These are phyloP conservation scores for Aphidius colemani DNA, from an alignment of 2,888 invertebrate genomes.

Conservation along the genomic window DNA sequence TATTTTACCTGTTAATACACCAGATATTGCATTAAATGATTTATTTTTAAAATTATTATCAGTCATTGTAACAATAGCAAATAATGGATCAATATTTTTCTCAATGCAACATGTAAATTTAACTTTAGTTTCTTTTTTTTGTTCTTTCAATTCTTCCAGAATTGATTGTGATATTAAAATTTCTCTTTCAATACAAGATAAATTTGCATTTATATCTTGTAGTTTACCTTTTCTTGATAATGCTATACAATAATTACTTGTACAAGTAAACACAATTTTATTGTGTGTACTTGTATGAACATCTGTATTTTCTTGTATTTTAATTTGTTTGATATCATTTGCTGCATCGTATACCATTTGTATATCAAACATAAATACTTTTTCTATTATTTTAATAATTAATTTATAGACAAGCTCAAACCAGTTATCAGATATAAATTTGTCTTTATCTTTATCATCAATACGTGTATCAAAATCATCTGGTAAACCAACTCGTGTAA, in stretches of 20 bases:
- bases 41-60: slow-evolving; percentile 45
- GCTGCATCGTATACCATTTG: slow-evolving; percentile 36
- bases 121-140: slow-evolving; percentile 40
- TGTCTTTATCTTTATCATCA: slow-evolving; percentile 37
- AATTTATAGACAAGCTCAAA: slow-evolving; percentile 46
- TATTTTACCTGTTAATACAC: slow-evolving; percentile 47
- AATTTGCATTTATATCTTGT: slow-evolving; percentile 37
- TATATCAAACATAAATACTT: slow-evolving; percentile 51
- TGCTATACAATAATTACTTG: slow-evolving; percentile 53
- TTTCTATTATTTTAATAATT: slow-evolving; percentile 49
- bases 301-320: slow-evolving; percentile 51
- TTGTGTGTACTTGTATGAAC: slow-evolving; percentile 51
- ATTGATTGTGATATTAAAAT: slow-evolving; percentile 51
- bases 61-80: slow-evolving; percentile 44
- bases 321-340: slow-evolving; percentile 50
- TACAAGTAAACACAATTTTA: slow-evolving; percentile 47
- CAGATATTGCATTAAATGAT: slow-evolving; percentile 47
- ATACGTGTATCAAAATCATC: slow-evolving; percentile 31
- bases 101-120: slow-evolving; percentile 50
- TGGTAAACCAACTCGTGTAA: slow-evolving; percentile 37
- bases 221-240: slow-evolving; percentile 47
- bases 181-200: slow-evolving; percentile 54
- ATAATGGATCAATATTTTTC: slow-evolving; percentile 43
- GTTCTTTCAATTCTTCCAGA: slow-evolving; percentile 34
- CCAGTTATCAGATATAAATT: slow-evolving; percentile 45